These are phyloP conservation scores for Oscarella lobularis DNA, from an alignment of 37 sponge, comb jelly and placozoan species.

Conservation along the genomic window DNA sequence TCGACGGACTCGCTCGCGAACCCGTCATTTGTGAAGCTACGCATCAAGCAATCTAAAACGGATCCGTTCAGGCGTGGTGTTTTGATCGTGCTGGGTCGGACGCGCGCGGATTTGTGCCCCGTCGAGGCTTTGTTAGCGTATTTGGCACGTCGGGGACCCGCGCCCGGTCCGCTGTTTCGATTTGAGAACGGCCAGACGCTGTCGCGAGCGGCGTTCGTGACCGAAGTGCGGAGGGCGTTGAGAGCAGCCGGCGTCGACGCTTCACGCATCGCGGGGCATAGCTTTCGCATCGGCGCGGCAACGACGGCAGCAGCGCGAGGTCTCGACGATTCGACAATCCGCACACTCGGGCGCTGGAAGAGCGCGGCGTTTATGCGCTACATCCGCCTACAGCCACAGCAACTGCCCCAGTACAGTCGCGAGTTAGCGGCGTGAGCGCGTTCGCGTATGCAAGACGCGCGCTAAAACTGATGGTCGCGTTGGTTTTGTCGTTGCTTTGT, in stretches of 20 bases:
- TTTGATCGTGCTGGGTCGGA: constrained; percentile 8
- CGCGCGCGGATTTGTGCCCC: constrained; percentile 8
- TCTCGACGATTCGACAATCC: too few species aligned
- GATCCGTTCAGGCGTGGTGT: constrained; percentile 13
- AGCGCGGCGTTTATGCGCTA: too few species aligned
- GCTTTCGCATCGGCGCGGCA: constrained; percentile 17
- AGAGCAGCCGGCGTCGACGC: constrained; percentile 3
- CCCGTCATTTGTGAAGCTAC: not conserved
- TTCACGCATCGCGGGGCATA: constrained; percentile 6
- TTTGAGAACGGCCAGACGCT: constrained; percentile 2
- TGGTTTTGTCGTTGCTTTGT: too few species aligned
- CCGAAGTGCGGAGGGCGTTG: not conserved
- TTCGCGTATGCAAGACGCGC: too few species aligned
- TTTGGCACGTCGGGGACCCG: too few species aligned
- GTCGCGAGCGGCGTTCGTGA: constrained; percentile 8
- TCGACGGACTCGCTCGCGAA: not conserved
- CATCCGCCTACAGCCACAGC: too few species aligned
- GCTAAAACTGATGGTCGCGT: too few species aligned
- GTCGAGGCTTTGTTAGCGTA: constrained; percentile 10
- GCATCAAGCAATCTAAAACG: constrained; percentile 1
- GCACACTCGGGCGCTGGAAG: too few species aligned
- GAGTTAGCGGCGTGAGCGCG: too few species aligned
- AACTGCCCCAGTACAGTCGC: too few species aligned
- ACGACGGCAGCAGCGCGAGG: too few species aligned
- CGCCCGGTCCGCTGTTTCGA: constrained; percentile 17